These are phyloP conservation scores for Eonycteris spelaea DNA, from an alignment of 2,113 vertebrate genomes.

Conservation along the genomic window DNA sequence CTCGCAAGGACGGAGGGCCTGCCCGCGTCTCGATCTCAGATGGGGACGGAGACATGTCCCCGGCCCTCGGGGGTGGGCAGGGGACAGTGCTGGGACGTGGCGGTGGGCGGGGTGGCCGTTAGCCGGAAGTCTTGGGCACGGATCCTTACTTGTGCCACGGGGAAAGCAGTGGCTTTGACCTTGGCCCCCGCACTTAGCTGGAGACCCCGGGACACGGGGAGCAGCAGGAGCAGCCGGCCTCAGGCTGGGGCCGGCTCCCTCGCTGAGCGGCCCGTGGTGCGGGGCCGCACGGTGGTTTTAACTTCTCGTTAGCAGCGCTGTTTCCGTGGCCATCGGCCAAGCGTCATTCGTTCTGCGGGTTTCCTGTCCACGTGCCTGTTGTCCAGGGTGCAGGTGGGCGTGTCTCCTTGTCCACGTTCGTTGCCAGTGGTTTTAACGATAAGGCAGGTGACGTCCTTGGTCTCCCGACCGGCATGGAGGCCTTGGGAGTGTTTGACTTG, in stretches of 20 bases:
- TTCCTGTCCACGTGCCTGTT: neutral
- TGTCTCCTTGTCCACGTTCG: neutral
- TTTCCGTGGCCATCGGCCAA: conserved; percentile 42
- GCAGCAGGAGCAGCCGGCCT: neutral
- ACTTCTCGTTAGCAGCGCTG: neutral
- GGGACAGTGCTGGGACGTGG: neutral
- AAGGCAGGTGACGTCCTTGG: neutral
- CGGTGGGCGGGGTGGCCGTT: rapidly evolving
- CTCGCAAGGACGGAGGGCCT: neutral
- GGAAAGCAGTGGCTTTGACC: neutral
- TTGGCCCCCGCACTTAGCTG: neutral
- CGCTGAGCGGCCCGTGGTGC: no score
- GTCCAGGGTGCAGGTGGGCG: neutral
- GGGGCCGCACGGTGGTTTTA: no score
- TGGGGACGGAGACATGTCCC: neutral
- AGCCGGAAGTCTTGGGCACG: neutral
- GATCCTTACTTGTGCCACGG: rapidly evolving
- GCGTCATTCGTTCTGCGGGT: neutral
- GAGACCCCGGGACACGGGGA: rapidly evolving
- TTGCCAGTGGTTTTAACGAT: neutral
- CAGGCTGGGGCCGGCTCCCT: rapidly evolving
- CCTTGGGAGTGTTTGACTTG: neutral
- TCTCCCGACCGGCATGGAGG: neutral
- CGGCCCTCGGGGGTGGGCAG: neutral
- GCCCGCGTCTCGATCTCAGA: rapidly evolving